Evolutionary conservation across 1,140 invertebrate genomes (phyloP), one percentile per base, ranked within the genome.

Genomic region (Drosophila teissieri): DNA sequence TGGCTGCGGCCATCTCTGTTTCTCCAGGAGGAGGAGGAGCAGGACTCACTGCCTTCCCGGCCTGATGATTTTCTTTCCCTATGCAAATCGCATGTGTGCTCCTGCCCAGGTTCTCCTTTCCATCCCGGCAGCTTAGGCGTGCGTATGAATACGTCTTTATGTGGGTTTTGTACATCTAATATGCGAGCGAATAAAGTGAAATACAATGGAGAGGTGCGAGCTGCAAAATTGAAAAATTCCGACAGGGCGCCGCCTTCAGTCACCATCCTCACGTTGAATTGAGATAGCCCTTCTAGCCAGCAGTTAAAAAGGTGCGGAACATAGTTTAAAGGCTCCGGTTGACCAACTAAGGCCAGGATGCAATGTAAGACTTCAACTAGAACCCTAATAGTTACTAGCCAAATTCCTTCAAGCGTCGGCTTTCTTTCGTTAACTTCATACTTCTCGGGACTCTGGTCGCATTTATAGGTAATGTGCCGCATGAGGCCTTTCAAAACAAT

Each of bases 1-100:
- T 72, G 48, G 56, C 48, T 72, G 48, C 40, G 44, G 61, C 67
- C 52, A 46, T 40, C 51, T 27, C 34, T 45, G 34, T 12, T 17
- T 19, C 24, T 14, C 22, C 64, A 15, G 17, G 17, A 45, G 14
- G 39, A 40, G 12, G 37, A 39, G 31, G 15, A n/a, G 19, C 62
- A n/a, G 19, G 36, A 15, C 37, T 2, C 19, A 11, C 31, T 22
- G 27, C 39, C 19, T 27, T 27, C 42, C 73, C 58, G 42, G 49
- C 80, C 76, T 67, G 53, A 63, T 69, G 81, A 61, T 67, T 73
- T 85, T 69, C 51, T 80, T 85, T 84, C 60, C 69, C 73, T 80
- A 85, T 85, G 82, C 78, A 85, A 85, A 85, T 85, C 63, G 73
- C 61, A 85, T 85, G 73, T 73, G 73, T 37, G 74, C 75, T 80